A percentile compares a stretch with the other conserved stretches of the same genome.
These are phyloP conservation scores for Zygogramma bicolorata DNA, from an alignment of 2,888 invertebrate species.

Conservation along the genomic window DNA sequence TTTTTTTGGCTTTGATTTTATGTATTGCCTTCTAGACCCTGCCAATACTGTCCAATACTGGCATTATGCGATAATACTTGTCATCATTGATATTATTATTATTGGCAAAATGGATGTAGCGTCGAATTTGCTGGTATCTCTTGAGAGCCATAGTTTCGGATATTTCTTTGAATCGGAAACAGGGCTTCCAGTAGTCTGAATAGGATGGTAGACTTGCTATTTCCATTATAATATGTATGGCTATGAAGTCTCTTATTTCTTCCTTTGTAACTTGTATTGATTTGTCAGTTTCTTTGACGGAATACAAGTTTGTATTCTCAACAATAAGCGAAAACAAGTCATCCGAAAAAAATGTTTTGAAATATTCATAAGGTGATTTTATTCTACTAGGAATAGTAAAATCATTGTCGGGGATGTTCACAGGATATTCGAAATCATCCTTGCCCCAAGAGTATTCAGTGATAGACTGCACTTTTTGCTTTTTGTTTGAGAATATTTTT, in stretches of 20 bases:
- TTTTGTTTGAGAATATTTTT: neutral
- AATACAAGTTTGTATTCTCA: slow-evolving; percentile 1
- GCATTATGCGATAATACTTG: slow-evolving; percentile 35
- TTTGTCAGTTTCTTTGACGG: slow-evolving; percentile 20
- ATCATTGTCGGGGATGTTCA: slow-evolving; percentile 26
- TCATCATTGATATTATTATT: slow-evolving; percentile 31
- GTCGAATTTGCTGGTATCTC: slow-evolving; percentile 39
- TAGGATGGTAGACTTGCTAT: slow-evolving; percentile 32
- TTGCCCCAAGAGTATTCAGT: neutral
- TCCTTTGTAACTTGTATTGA: slow-evolving; percentile 11
- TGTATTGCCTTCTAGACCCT: slow-evolving; percentile 14
- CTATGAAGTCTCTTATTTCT: slow-evolving; percentile 24
- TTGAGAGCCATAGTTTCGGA: slow-evolving; percentile 44
- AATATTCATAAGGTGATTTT: slow-evolving; percentile 21
- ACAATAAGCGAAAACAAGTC: neutral
- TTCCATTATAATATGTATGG: slow-evolving; percentile 28
- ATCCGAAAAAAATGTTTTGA: neutral
- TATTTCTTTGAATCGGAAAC: slow-evolving; percentile 19
- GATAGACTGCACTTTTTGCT: neutral
- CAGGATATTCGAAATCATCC: slow-evolving; percentile 9
- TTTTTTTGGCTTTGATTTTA: neutral
- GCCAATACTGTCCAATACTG: slow-evolving; percentile 38
- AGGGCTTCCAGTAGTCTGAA: slow-evolving; percentile 43
- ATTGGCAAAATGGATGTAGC: slow-evolving; percentile 42
- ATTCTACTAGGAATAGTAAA: slow-evolving; percentile 12